Evolutionary conservation across 2,113 vertebrate genomes (phyloP).

Genomic region (Prionailurus viverrinus): DNA sequence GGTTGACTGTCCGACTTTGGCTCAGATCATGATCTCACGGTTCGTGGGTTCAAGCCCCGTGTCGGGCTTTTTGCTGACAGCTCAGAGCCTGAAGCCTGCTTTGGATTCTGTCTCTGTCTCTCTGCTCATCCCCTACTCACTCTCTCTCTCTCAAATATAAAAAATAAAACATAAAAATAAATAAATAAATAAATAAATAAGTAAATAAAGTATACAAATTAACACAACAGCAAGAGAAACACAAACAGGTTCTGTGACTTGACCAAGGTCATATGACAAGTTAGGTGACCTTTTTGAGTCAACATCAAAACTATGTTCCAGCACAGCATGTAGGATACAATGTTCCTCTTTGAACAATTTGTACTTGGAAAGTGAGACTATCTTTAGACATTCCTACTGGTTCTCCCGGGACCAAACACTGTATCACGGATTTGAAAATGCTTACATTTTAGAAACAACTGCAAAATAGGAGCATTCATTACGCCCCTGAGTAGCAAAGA

Average conservation of each 20-base stretch:
- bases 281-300: neutral
- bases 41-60: too few species aligned
- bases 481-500: constrained; percentile 7
- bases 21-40: too few species aligned
- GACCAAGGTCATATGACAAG: constrained; percentile 25
- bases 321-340: neutral
- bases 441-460: constrained; percentile 70
- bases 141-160: too few species aligned
- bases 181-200: too few species aligned
- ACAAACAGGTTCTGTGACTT: neutral
- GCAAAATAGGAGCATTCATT: constrained; percentile 64
- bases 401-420: constrained; percentile 68
- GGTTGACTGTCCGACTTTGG: too few species aligned
- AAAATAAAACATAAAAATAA: too few species aligned
- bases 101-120: too few species aligned
- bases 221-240: constrained; percentile 23
- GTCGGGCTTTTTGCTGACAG: too few species aligned
- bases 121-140: too few species aligned
- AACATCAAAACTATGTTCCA: neutral
- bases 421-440: constrained; percentile 60
- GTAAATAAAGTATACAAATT: neutral
- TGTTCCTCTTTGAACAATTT: constrained; percentile 52
- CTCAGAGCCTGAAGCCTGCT: too few species aligned
- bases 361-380: constrained; percentile 59
- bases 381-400: constrained; percentile 61